phyloP scores from a whole-genome alignment of 2,888 invertebrate genomes.

The Ectobius pallidus region DNA sequence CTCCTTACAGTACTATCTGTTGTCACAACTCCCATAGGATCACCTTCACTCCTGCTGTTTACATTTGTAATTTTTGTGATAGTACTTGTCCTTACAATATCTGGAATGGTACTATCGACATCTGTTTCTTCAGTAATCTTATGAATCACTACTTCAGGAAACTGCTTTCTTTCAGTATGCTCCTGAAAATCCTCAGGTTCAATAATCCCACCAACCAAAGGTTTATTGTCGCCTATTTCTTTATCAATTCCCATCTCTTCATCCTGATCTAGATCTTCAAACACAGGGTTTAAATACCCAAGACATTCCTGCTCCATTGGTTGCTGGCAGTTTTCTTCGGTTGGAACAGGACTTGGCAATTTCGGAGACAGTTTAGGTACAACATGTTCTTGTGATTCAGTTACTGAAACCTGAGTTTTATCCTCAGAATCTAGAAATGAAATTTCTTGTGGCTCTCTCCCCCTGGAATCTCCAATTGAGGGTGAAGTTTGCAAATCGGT shows the following conservation, averaged over 20 bases:
- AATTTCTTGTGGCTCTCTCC: constrained; percentile 51
- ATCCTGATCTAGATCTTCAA: constrained; percentile 47
- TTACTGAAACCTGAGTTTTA: constrained; percentile 7
- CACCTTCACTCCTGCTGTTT: neutral
- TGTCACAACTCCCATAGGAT: neutral
- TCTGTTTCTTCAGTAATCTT: neutral
- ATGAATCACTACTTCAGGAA: neutral
- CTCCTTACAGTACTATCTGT: neutral
- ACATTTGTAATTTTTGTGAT: neutral
- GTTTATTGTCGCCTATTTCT: constrained; percentile 37
- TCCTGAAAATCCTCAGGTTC: neutral
- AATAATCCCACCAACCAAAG: neutral
- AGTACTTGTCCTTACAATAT: constrained; percentile 26
- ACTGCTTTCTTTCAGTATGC: neutral
- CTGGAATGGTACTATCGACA: constrained; percentile 26
- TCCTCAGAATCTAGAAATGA: constrained; percentile 40
- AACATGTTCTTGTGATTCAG: constrained; percentile 32
- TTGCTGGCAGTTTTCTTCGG: neutral
- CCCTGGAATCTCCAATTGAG: constrained; percentile 48
- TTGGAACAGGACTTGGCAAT: too few species aligned
- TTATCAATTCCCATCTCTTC: neutral
- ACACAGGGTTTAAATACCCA: constrained; percentile 54
- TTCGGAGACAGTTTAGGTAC: neutral
- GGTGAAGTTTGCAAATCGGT: constrained; percentile 18
- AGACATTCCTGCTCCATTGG: constrained; percentile 40